Base-by-base conservation (phyloP, 1,140 invertebrate genomes). In the Temnothorax nylanderi region DNA sequence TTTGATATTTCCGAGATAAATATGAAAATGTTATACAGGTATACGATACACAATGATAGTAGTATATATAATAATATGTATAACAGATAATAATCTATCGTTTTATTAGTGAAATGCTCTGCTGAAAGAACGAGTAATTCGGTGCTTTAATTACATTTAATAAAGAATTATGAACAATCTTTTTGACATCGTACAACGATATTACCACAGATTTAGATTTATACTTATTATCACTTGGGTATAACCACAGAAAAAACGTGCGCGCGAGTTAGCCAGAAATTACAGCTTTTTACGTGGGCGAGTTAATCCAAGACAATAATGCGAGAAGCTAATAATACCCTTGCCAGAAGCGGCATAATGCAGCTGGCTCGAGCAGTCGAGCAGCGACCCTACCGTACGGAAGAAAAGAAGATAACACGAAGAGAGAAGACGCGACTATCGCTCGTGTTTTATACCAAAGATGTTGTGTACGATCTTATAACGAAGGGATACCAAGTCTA, bases 261-360 rank as follows among this genome's bases (percentile, higher is more conserved):
- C 26, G 21, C 75, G 26, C 41, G 76, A 65, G 58, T 65, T 78
- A 78, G 65, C 26, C 11, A 65, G 76, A 78, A 65, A 65, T 78
- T 65, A 78, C 76, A 65, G 76, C 76, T 78, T 78, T 78, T 78
- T 78, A 11, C 76, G 18, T 47, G 58, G 21, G 58, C 18, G 44
- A 49, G 18, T 78, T 78, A 78, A 78, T 65, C 44, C 60, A 49
- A 60, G 76, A 65, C 58, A 65, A 78, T 78, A 78, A 78, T 37
- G 26, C 60, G 62, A 78, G 18, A 11, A 65, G 41, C 60, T 78
- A 78, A 78, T 78, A 65, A 78, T 78, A 47, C 76, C 18, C 37
- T 76, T 65, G 76, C 58, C 75, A 49, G 76, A 65, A 47, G 41
- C 60, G 44, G 58, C 3, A n/a, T 65, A 47, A 78, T 78, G 62